These are phyloP conservation scores for Macquaria ambigua DNA, from an alignment of 2,113 vertebrate genomes.

Conservation along the genomic window DNA sequence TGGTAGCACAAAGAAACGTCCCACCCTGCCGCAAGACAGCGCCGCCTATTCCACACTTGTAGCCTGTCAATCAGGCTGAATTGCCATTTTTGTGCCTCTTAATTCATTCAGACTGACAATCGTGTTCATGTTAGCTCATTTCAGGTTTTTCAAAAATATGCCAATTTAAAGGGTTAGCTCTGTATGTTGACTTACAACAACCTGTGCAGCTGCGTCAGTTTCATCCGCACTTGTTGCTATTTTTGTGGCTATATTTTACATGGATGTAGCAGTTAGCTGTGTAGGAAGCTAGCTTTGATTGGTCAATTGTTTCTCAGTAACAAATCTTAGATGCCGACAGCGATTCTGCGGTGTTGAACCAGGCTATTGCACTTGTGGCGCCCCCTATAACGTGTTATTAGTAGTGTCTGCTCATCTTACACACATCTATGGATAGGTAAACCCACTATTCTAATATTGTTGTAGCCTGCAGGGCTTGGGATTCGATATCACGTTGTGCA, in stretches of 20 bases:
- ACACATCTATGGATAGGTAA: not conserved
- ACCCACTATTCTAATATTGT: not conserved
- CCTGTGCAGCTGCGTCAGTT: not conserved
- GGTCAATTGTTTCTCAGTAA: no score
- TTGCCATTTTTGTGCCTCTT: no score
- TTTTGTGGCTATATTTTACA: not conserved
- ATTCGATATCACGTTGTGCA: not conserved
- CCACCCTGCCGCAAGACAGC: not conserved
- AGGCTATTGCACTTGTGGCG: not conserved
- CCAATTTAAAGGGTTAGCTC: no score
- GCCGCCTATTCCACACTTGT: no score
- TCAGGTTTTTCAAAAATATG: no score
- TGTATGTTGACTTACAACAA: no score
- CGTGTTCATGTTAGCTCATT: no score
- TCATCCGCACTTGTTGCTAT: not conserved
- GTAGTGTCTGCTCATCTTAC: not conserved
- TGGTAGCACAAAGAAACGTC: not conserved
- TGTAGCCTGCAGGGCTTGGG: not conserved
- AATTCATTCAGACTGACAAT: no score
- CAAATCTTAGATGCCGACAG: not conserved
- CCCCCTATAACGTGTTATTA: not conserved
- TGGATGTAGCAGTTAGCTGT: not conserved
- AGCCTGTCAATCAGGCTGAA: no score
- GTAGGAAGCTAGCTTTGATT: not conserved
- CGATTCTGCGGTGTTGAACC: not conserved